A percentile compares a stretch with the other conserved stretches of the same genome.
These are phyloP conservation scores for Drosophila paulistorum DNA, from an alignment of 1,140 invertebrate species.

Conservation along the genomic window DNA sequence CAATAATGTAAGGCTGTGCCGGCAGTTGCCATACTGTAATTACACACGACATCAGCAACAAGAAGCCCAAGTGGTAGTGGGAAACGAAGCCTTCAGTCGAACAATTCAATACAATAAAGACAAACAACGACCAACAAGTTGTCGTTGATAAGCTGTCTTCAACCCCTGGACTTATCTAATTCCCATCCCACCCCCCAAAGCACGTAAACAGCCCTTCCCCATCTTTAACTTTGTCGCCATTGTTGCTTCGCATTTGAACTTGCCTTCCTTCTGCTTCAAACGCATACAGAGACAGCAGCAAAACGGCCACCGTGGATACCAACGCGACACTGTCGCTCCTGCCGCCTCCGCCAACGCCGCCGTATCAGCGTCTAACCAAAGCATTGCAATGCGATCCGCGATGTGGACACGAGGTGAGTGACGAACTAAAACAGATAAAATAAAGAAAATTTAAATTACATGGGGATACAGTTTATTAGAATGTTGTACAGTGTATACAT, in stretches of 20 bases:
- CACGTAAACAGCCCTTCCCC: background rate
- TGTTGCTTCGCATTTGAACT: slow-evolving; percentile 11
- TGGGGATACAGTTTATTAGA: background rate
- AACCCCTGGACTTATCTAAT: background rate
- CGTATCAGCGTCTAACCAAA: slow-evolving; percentile 82
- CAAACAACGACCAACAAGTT: slow-evolving; percentile 48
- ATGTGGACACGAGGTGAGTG: slow-evolving; percentile 83
- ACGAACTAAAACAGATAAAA: slow-evolving; percentile 18
- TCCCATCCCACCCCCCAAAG: background rate
- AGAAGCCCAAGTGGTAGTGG: background rate
- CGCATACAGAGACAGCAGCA: slow-evolving; percentile 62
- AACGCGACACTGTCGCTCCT: slow-evolving; percentile 50
- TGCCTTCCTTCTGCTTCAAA: slow-evolving; percentile 16
- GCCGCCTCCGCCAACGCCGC: slow-evolving; percentile 77
- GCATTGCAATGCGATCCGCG: slow-evolving; percentile 83
- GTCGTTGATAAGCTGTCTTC: slow-evolving; percentile 23
- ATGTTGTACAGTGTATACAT: background rate
- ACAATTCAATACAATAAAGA: slow-evolving; percentile 15
- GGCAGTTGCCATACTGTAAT: slow-evolving; percentile 41
- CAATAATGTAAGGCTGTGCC: slow-evolving; percentile 54
- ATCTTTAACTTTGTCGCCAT: background rate
- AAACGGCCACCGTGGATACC: slow-evolving; percentile 83
- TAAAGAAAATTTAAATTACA: background rate
- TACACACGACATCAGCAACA: slow-evolving; percentile 37
- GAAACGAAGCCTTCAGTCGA: slow-evolving; percentile 1